Conservation (phyloP, 2,113 vertebrate genomes). For the Rhynchomys soricoides region DNA sequence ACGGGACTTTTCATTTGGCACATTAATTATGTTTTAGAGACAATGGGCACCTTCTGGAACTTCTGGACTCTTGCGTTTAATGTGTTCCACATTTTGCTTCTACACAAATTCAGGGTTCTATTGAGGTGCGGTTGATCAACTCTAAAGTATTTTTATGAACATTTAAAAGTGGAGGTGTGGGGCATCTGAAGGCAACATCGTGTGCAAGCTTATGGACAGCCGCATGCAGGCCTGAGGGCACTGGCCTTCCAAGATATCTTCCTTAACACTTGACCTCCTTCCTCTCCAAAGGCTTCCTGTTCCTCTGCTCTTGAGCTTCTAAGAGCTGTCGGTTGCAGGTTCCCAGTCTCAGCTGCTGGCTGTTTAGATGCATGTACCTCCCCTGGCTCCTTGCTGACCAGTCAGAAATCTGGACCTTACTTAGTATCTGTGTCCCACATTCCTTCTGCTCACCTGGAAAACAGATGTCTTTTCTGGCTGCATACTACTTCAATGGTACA, state of each 20-base stretch:
- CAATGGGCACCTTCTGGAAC: constrained; percentile 8
- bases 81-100: constrained; percentile 21
- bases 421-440: background rate
- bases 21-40: background rate
- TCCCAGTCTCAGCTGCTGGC: background rate
- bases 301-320: background rate
- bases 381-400: background rate
- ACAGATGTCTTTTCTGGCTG: background rate
- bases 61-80: constrained; percentile 31
- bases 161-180: background rate
- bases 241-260: background rate
- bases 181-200: background rate
- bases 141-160: background rate
- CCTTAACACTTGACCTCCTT: background rate
- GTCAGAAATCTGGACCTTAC: background rate
- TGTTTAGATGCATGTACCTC: background rate
- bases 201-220: background rate
- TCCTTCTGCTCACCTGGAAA: background rate
- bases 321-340: background rate
- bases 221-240: background rate
- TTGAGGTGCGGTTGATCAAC: background rate
- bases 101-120: constrained; percentile 46
- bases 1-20: background rate
- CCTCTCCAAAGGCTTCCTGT: background rate
- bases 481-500: background rate